Evolutionary conservation across 92 coral and sea anemone genomes (phyloP).

Genomic region (Palythoa heliodiscus): DNA sequence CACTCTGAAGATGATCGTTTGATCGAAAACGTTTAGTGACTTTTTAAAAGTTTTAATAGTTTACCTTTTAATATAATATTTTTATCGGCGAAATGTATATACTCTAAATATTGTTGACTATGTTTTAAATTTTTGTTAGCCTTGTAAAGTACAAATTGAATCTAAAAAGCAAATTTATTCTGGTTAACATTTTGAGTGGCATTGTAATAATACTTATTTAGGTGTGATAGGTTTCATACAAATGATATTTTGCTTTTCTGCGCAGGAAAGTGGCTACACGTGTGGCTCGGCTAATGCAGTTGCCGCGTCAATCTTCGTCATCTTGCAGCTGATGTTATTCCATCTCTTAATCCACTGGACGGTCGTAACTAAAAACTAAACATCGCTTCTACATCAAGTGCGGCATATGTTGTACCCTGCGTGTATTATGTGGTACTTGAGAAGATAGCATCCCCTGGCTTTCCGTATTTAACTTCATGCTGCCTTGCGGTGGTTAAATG

Average conservation of each 20-base stretch:
- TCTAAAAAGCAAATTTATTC: no score
- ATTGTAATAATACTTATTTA: no score
- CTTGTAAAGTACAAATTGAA: no score
- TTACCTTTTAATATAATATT: no score
- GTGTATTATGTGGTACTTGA: background rate
- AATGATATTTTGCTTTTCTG: background rate
- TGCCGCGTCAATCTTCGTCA: conserved; percentile 22
- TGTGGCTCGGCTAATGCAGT: conserved; percentile 22
- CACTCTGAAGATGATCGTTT: no score
- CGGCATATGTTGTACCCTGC: background rate
- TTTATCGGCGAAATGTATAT: no score
- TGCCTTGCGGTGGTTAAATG: background rate
- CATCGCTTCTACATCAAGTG: background rate
- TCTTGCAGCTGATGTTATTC: conserved; percentile 4
- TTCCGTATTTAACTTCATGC: background rate
- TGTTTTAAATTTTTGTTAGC: no score
- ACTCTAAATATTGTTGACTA: no score
- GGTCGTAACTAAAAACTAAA: conserved; percentile 1
- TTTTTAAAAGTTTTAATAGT: no score
- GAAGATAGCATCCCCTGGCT: background rate
- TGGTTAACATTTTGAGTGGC: background rate
- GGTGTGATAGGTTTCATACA: background rate
- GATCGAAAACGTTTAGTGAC: no score
- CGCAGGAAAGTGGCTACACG: conserved; percentile 31
- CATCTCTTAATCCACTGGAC: background rate